Base-by-base conservation (phyloP, 2,888 invertebrate genomes). In the Dichetophora obliterata region DNA sequence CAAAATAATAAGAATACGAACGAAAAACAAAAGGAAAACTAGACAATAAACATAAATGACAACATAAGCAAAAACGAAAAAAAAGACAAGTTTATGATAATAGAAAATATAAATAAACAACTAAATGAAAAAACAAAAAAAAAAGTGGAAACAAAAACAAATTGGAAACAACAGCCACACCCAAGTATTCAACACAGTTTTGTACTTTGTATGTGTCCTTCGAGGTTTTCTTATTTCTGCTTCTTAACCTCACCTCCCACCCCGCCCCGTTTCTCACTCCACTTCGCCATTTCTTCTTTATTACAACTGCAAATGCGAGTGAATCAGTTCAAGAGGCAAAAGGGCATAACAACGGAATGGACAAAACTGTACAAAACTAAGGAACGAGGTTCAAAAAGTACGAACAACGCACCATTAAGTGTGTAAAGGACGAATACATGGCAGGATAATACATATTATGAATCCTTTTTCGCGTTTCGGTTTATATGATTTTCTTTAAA, bases 111-210 rank as follows among this genome's bases (percentile, higher is more conserved):
- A 27, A 50, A 22, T 37, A 48, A 11, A 72, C n/a, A 22, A 34
- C 16, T 5, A 22, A n/a, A 48, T 34, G 24, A 65, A n/a, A 65
- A n/a, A 16, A 65, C 8, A 27, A 63, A 52, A 31, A 16, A 61
- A 73, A 37, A 68, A 31, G 31, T 24, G 59, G n/a, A 61, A 24
- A 66, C 72, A 43, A 63, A 57, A 57, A 34, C 43, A 43, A 71
- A 71, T 37, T 72, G 70, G 66, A 70, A 76, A 52, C 69, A 52
- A 24, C 75, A 70, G 76, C 78, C 78, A 78, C 78, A 76, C 78
- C 78, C 78, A 75, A 76, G 70, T 65, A 75, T 71, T 66, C 71
- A 74, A 57, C 75, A 76, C 74, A 59, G 71, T 59, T 71, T 78
- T 76, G 37, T 22, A 50, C 50, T 43, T n/a, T n/a, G n/a, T 66